Conservation (phyloP, 2,888 invertebrate genomes). For the Diogma glabrata region DNA sequence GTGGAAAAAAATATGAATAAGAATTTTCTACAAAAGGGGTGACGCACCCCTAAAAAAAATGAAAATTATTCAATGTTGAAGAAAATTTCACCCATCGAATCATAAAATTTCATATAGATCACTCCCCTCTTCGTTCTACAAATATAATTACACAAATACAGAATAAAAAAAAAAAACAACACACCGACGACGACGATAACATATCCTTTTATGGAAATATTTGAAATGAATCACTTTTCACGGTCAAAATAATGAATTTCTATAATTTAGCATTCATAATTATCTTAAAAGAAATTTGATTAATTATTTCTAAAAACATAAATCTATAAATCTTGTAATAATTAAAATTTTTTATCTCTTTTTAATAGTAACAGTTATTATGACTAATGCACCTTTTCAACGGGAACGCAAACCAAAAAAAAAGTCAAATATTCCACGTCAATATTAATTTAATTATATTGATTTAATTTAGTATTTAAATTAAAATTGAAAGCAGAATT, state of each 20-base stretch:
- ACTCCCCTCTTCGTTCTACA: too few species aligned
- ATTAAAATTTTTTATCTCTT: neutral
- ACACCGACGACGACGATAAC: neutral
- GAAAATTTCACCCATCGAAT: too few species aligned
- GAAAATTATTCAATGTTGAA: too few species aligned
- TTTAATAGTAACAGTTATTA: constrained; percentile 8
- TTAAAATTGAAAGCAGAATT: neutral
- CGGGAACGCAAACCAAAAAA: neutral
- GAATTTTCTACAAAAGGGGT: too few species aligned
- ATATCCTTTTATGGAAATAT: constrained; percentile 11
- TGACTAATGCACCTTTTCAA: constrained; percentile 8
- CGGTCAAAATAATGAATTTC: neutral
- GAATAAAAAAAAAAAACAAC: neutral
- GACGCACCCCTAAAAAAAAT: too few species aligned
- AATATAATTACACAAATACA: too few species aligned
- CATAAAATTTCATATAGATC: too few species aligned
- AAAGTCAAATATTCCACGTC: constrained; percentile 7
- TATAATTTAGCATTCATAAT: neutral
- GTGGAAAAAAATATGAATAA: too few species aligned
- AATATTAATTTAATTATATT: too few species aligned
- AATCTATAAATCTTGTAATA: neutral
- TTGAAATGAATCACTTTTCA: constrained; percentile 8
- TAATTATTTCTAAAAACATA: neutral
- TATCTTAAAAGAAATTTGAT: neutral
- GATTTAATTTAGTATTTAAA: neutral